phyloP scores from a whole-genome alignment of 2,888 invertebrate species.

The Augiades crinisus region DNA sequence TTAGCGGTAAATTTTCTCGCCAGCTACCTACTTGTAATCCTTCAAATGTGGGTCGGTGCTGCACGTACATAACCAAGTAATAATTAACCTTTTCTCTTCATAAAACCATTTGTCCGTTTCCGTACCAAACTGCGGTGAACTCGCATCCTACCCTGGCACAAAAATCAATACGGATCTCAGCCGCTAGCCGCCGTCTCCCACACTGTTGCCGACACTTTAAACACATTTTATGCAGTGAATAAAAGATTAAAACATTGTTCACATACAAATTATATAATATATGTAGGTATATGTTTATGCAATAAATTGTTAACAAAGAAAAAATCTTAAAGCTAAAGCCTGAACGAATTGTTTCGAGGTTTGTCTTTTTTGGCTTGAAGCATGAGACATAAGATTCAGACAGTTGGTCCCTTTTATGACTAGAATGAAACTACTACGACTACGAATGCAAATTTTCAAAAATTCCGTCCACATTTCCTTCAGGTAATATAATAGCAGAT shows the following conservation, averaged over 20 bases:
- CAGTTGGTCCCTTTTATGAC: too few relatives aligned
- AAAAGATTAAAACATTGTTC: background rate
- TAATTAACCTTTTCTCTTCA: background rate
- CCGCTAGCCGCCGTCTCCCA: slow-evolving; percentile 29
- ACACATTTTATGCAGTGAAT: background rate
- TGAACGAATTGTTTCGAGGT: too few relatives aligned
- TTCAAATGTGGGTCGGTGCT: slow-evolving; percentile 77
- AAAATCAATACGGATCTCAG: slow-evolving; percentile 38
- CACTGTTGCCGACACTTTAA: slow-evolving; percentile 28
- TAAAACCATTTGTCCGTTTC: background rate
- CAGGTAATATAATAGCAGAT: too few relatives aligned
- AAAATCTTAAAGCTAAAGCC: too few relatives aligned
- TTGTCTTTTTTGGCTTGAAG: too few relatives aligned
- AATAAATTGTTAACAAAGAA: too few relatives aligned
- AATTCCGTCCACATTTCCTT: too few relatives aligned
- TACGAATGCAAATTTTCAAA: too few relatives aligned
- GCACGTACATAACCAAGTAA: slow-evolving; percentile 62
- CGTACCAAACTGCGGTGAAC: slow-evolving; percentile 6
- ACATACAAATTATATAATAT: too few relatives aligned
- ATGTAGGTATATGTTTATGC: too few relatives aligned
- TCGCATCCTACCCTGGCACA: slow-evolving; percentile 26
- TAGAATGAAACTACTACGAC: too few relatives aligned
- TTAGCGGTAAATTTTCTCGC: slow-evolving; percentile 80
- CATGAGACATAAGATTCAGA: too few relatives aligned
- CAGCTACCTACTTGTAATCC: slow-evolving; percentile 80